Base-by-base conservation (phyloP, 2,113 vertebrate species). In the Amia ocellicauda region DNA sequence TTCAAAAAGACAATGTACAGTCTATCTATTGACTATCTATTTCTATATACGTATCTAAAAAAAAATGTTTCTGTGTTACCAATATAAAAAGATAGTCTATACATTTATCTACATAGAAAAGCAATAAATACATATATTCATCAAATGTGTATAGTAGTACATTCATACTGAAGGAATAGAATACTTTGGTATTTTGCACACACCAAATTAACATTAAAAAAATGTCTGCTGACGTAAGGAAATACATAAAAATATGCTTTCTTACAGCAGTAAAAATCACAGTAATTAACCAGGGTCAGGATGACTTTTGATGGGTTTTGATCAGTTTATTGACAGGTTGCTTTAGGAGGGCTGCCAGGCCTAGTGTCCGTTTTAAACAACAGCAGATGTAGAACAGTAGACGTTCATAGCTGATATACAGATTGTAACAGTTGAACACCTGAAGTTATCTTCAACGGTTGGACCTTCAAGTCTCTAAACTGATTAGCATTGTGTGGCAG, bases 321-420 rank as follows among this genome's bases (percentile, higher is more conserved):
- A 36, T 36, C 11, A 36, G 5, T 7, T 36, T 36, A 36, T n/a
- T n/a, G 31, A 7, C 31, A 36, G 5, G 31, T 36, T 36, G 31
- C 31, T 36, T 36, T 36, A 36, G 11, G 31, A 36, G 11, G 31
- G 11, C 31, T 36, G 31, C 5, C 31, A 36, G 11, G 31, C 31
- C 31, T 7, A 36, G 5, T 11, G 11, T 36, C 31, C 31, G 11
- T 11, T n/a, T 36, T 36, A 23, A 24, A 24, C 20, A 54, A 23
- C 16, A 54, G 26, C 52, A 24, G 10, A 26, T n/a, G 27, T 47
- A 50, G 19, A 51, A 50, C 20, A 51, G 27, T 27, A 23, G 14
- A 58, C 58, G 36, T 58, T 51, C 49, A 40, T n/a, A 58, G 24
- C 16, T 31, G 45, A 27, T 42, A 20, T 50, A 64, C 23, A 40